These are phyloP conservation scores for Plagiodera versicolora DNA, from an alignment of 2,888 invertebrate species.

Conservation along the genomic window DNA sequence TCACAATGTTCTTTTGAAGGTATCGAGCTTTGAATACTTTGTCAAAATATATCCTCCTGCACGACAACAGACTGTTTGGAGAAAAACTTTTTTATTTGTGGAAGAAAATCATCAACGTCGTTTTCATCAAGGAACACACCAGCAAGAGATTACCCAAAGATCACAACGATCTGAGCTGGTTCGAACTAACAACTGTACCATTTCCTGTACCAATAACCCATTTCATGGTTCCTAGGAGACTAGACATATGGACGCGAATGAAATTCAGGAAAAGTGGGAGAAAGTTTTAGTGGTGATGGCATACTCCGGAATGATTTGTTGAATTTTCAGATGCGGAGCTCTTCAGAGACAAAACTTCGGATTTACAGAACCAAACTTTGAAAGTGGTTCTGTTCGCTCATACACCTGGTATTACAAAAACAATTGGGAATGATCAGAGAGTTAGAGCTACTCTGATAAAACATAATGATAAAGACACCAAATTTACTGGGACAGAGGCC, in stretches of 20 bases:
- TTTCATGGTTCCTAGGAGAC: slow-evolving; percentile 62
- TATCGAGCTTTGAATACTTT: slow-evolving; percentile 71
- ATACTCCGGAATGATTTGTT: no score
- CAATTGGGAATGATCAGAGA: slow-evolving; percentile 33
- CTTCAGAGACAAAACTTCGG: slow-evolving; percentile 63
- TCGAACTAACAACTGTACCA: slow-evolving; percentile 72
- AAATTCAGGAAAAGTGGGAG: slow-evolving; percentile 60
- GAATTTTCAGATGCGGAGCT: slow-evolving; percentile 49
- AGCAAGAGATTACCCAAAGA: slow-evolving; percentile 27
- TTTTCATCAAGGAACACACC: slow-evolving; percentile 67
- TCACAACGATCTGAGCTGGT: slow-evolving; percentile 59
- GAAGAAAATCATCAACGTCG: slow-evolving; percentile 74
- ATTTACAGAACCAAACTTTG: slow-evolving; percentile 62
- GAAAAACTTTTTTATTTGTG: slow-evolving; percentile 71
- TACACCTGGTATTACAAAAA: slow-evolving; percentile 63
- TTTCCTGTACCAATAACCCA: slow-evolving; percentile 67
- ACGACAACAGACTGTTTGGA: slow-evolving; percentile 69
- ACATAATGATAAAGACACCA: slow-evolving; percentile 16
- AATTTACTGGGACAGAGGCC: slow-evolving; percentile 66
- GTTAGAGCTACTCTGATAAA: slow-evolving; percentile 35
- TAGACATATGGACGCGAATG: slow-evolving; percentile 70
- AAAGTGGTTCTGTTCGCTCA: slow-evolving; percentile 69
- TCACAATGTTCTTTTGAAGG: slow-evolving; percentile 49
- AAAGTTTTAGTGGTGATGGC: background rate
- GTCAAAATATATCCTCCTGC: slow-evolving; percentile 69